Evolutionary conservation across 2,797 vertebrate genomes (phyloP).

Genomic region (Coregonus suidteri): DNA sequence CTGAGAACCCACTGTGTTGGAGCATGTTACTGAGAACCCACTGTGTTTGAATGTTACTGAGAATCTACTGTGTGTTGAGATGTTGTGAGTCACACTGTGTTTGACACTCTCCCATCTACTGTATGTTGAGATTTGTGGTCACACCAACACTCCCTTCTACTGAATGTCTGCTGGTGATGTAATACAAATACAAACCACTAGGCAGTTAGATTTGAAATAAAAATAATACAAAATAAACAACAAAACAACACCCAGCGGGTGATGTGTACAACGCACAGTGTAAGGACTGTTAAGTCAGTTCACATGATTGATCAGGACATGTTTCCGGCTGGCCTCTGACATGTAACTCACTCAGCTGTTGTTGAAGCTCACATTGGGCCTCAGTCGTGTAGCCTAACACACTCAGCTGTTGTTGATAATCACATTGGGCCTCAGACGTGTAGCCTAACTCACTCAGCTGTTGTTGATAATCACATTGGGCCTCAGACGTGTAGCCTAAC

Average conservation of each 20-base stretch:
- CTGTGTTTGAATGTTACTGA: too few relatives aligned
- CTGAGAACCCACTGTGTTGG: too few relatives aligned
- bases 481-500: conserved; percentile 26
- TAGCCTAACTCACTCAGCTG: not conserved
- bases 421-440: conserved; percentile 39
- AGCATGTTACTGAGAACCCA: too few relatives aligned
- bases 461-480: conserved; percentile 44
- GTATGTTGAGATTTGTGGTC: conserved; percentile 4
- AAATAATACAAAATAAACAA: too few relatives aligned
- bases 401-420: conserved; percentile 21
- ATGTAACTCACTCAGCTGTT: conserved; percentile 29
- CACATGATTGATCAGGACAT: conserved; percentile 37
- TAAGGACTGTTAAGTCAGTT: conserved; percentile 28
- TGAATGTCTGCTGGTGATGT: not conserved
- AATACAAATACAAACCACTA: conserved; percentile 15
- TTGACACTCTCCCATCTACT: conserved; percentile 1
- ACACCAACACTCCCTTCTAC: not conserved
- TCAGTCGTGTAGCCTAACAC: too few relatives aligned
- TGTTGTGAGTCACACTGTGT: conserved; percentile 1
- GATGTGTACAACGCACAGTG: conserved; percentile 8
- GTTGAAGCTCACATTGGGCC: not conserved
- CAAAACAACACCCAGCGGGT: not conserved
- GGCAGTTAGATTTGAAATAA: too few relatives aligned
- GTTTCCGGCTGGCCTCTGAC: conserved; percentile 19
- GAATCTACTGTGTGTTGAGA: not conserved